These are phyloP conservation scores for Calypte anna DNA, from an alignment of 2,113 vertebrate species.

Conservation along the genomic window DNA sequence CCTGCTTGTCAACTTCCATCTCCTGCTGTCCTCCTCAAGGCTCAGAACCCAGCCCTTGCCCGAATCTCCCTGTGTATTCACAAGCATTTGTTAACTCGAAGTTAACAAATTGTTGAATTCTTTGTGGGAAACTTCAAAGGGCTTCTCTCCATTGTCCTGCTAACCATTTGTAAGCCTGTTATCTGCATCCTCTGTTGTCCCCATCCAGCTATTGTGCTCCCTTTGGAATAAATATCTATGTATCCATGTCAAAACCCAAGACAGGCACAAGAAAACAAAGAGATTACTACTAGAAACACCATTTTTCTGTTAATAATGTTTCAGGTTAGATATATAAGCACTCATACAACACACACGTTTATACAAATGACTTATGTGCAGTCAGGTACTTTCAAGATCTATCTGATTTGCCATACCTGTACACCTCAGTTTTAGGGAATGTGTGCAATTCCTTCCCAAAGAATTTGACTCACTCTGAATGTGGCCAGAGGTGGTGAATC, in stretches of 20 bases:
- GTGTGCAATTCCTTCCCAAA: not conserved
- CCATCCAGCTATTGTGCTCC: constrained; percentile 4
- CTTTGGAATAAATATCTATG: not conserved
- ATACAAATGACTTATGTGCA: not conserved
- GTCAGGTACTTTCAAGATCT: not conserved
- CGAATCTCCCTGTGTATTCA: not conserved
- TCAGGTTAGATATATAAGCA: not conserved
- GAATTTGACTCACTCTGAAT: not conserved
- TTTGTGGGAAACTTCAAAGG: constrained; percentile 6
- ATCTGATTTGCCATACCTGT: not conserved
- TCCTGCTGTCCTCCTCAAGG: not conserved
- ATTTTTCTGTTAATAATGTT: not conserved
- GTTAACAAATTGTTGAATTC: not conserved
- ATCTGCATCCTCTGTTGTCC: not conserved
- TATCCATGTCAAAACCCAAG: not conserved
- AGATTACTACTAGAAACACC: not conserved
- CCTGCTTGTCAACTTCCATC: not conserved
- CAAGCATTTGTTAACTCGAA: not conserved
- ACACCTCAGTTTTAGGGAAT: not conserved
- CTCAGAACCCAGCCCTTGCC: not conserved
- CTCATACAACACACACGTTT: not conserved
- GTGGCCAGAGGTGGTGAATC: not conserved
- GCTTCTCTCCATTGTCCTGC: not conserved
- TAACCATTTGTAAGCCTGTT: not conserved
- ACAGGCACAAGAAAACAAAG: not conserved